Evolutionary conservation across 2,797 vertebrate species (phyloP).

Genomic region (Poecilia gillii): DNA sequence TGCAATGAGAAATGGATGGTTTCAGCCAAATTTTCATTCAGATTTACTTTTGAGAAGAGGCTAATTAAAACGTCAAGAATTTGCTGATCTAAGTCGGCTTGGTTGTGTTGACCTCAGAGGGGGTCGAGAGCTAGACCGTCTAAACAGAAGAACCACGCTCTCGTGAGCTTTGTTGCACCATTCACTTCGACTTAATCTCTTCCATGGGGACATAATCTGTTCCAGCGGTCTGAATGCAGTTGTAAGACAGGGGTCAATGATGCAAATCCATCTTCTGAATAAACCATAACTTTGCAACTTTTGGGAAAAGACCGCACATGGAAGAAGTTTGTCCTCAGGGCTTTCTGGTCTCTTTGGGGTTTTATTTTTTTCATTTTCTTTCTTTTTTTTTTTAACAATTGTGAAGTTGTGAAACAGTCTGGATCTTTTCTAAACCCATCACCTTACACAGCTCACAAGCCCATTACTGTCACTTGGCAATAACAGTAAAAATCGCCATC

Average conservation of each 20-base stretch:
- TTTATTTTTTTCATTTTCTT: not conserved
- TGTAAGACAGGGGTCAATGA: conserved; percentile 16
- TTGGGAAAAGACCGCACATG: not conserved
- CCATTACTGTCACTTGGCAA: not conserved
- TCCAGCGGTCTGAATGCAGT: conserved; percentile 12
- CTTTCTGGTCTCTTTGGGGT: not conserved
- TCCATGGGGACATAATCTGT: conserved; percentile 3
- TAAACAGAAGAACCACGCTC: conserved; percentile 5
- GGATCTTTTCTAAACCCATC: not conserved
- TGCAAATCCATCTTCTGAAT: conserved; percentile 15
- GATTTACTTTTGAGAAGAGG: conserved; percentile 5
- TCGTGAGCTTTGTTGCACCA: conserved; percentile 1
- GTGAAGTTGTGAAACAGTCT: not conserved
- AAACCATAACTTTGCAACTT: conserved; percentile 6
- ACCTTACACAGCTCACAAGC: not conserved
- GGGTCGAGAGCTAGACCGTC: not conserved
- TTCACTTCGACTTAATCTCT: conserved; percentile 9
- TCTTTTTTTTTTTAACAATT: not conserved
- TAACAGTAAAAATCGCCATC: not conserved
- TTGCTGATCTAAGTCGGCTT: conserved; percentile 2
- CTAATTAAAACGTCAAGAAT: conserved; percentile 3
- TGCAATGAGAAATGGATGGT: not conserved
- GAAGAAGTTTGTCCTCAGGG: not conserved
- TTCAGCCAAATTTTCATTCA: conserved; percentile 11
- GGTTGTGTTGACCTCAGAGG: not conserved